These are phyloP conservation scores for Rhagologus leucostigma DNA, from an alignment of 2,113 vertebrate species.

Conservation along the genomic window DNA sequence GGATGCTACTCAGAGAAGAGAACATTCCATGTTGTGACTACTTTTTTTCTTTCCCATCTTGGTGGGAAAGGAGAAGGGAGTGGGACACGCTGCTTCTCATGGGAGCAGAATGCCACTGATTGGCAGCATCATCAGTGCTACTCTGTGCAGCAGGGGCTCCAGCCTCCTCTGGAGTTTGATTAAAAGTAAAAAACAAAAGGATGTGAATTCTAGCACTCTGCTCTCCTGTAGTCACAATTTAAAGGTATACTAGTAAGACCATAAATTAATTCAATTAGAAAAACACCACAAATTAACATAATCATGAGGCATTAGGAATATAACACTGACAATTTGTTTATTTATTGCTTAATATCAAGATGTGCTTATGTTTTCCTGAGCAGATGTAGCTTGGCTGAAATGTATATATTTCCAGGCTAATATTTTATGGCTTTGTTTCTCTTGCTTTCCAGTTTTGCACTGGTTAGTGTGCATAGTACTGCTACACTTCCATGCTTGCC, in stretches of 20 bases:
- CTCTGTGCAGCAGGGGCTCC: neutral
- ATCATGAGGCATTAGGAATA: neutral
- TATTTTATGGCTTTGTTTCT: neutral
- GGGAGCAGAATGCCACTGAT: neutral
- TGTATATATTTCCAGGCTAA: neutral
- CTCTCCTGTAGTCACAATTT: neutral
- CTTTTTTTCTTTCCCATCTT: neutral
- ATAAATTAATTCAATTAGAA: neutral
- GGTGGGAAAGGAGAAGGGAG: neutral
- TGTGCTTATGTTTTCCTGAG: neutral
- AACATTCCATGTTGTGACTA: neutral
- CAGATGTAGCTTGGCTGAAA: neutral
- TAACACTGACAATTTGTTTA: neutral
- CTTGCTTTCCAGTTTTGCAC: neutral
- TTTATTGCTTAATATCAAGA: neutral
- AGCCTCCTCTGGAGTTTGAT: neutral
- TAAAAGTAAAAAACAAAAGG: neutral
- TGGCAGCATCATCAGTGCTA: fast-evolving
- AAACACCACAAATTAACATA: neutral
- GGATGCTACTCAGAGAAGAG: neutral
- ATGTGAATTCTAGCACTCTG: neutral
- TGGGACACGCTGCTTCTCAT: neutral
- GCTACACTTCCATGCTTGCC: neutral
- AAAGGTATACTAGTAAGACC: neutral
- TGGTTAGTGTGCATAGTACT: neutral